A percentile compares a stretch with the other conserved stretches of the same genome.
phyloP scores from a whole-genome alignment of 2,888 invertebrate genomes.

The Linnaemya vulpina region DNA sequence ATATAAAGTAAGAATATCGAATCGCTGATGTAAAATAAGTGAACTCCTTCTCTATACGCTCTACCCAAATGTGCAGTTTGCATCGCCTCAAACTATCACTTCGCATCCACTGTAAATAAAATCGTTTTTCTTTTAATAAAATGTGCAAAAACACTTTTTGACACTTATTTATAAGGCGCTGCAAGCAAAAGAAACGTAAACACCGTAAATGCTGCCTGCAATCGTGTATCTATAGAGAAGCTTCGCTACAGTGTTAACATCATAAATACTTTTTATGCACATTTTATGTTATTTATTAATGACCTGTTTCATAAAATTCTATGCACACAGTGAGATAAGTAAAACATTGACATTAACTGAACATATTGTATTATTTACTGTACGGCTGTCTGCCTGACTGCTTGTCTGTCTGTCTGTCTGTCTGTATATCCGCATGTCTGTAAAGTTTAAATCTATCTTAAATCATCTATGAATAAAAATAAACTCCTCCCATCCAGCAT shows the following conservation, averaged over 20 bases:
- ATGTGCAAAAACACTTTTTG: constrained; percentile 2
- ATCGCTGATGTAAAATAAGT: no score
- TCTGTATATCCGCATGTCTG: neutral
- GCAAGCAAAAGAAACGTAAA: constrained; percentile 4
- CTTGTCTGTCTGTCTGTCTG: neutral
- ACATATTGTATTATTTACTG: constrained; percentile 25
- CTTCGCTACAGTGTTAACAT: constrained; percentile 33
- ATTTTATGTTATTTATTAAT: constrained; percentile 44
- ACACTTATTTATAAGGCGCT: constrained; percentile 26
- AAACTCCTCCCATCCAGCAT: constrained; percentile 28
- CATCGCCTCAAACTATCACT: neutral
- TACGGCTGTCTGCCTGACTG: neutral
- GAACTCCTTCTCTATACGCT: neutral
- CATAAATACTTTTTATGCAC: constrained; percentile 14
- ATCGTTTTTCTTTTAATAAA: neutral
- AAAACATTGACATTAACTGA: constrained; percentile 37
- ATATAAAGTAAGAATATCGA: no score
- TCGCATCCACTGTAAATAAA: constrained; percentile 23
- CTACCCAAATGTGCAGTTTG: neutral
- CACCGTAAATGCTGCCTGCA: neutral
- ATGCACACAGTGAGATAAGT: neutral
- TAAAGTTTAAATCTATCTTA: constrained; percentile 33
- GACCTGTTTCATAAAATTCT: constrained; percentile 47
- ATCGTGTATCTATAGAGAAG: constrained; percentile 5
- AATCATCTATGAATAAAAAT: constrained; percentile 29